Percentiles rank a stretch among this genome's conserved stretches.
Conservation (phyloP, 2,113 vertebrate genomes). For the Corythaeola cristata region DNA sequence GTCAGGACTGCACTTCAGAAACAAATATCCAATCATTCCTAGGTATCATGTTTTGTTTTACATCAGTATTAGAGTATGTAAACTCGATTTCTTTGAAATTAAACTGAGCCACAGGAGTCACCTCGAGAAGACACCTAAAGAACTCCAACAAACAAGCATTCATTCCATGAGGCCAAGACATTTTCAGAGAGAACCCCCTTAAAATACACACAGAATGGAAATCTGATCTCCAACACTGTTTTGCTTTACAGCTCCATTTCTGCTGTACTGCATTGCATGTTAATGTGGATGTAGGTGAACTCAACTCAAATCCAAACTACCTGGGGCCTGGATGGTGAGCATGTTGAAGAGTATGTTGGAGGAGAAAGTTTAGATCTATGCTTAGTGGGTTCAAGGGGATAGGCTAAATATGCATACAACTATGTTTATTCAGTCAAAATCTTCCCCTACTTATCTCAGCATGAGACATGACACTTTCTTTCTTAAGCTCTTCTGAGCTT, state of each 20-base stretch:
- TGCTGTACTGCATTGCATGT: neutral
- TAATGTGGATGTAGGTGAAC: neutral
- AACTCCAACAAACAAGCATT: neutral
- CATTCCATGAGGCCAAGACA: neutral
- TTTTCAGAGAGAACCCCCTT: neutral
- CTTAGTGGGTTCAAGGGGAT: neutral
- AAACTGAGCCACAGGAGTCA: neutral
- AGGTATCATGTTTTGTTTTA: neutral
- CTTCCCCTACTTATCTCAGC: neutral
- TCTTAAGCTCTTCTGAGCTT: neutral
- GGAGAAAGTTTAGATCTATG: neutral
- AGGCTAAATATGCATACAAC: neutral
- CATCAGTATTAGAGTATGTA: neutral
- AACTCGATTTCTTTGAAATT: neutral
- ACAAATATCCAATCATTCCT: neutral
- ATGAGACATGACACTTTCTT: neutral
- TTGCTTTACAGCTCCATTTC: neutral
- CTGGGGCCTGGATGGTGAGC: neutral
- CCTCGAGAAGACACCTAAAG: fast-evolving
- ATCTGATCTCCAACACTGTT: neutral
- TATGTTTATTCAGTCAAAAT: neutral
- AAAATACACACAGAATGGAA: neutral
- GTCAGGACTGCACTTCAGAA: neutral
- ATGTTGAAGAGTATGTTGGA: neutral
- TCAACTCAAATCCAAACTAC: neutral